These are phyloP conservation scores for Atlantisia rogersi DNA, from an alignment of 2,113 vertebrate species.

Conservation along the genomic window DNA sequence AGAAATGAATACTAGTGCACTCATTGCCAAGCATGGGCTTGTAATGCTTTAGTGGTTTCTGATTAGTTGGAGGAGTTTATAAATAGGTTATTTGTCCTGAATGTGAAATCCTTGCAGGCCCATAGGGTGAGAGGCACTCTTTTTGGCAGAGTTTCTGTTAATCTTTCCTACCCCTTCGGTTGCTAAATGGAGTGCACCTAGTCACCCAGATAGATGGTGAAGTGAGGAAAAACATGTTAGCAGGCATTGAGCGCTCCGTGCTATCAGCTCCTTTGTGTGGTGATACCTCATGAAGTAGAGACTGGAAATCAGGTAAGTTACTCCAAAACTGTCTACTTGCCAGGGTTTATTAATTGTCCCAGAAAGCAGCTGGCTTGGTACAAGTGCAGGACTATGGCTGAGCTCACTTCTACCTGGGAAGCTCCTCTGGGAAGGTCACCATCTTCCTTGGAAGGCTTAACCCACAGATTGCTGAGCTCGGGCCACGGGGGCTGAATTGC, in stretches of 20 bases:
- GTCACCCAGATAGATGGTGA: not conserved
- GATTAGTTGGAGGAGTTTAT: not conserved
- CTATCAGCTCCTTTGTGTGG: not conserved
- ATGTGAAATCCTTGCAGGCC: not conserved
- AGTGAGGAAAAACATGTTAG: not conserved
- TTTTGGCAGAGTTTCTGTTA: not conserved
- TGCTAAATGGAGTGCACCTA: not conserved
- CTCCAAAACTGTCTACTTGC: not conserved
- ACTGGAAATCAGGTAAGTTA: not conserved
- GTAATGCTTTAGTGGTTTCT: not conserved
- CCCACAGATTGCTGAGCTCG: rapidly evolving
- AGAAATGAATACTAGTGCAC: not conserved
- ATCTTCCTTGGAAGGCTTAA: not conserved
- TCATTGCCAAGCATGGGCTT: not conserved
- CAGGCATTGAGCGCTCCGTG: rapidly evolving
- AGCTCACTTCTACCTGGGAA: not conserved
- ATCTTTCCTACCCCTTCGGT: not conserved
- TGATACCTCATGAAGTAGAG: not conserved
- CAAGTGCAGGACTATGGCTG: not conserved
- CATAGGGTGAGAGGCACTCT: not conserved
- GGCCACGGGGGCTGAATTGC: not conserved
- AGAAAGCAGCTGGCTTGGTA: not conserved
- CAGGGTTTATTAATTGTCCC: not conserved
- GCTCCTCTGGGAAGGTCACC: not conserved
- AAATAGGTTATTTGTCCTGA: not conserved